phyloP scores from a whole-genome alignment of 2,797 vertebrate species.

The Eremophila alpestris region DNA sequence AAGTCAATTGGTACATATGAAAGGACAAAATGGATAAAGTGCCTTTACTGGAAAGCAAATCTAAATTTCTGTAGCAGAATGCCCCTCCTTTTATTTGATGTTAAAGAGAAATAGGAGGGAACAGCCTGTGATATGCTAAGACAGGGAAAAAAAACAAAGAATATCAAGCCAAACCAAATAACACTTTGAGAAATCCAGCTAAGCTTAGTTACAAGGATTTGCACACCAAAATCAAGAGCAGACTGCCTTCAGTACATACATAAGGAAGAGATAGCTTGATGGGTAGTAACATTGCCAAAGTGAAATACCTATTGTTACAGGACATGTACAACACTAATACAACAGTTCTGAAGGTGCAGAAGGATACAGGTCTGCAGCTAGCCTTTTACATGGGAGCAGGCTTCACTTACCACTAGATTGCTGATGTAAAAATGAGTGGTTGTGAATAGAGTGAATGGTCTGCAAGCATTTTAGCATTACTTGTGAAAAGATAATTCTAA shows the following conservation, averaged over 20 bases:
- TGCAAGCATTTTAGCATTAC: constrained; percentile 24
- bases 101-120: neutral
- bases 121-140: neutral
- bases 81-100: neutral
- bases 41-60: neutral
- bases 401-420: neutral
- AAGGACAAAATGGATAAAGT: neutral
- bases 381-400: neutral
- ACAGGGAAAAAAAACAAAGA: neutral
- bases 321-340: neutral
- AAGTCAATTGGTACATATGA: neutral
- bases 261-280: neutral
- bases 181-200: neutral
- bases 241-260: neutral
- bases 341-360: neutral
- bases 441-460: neutral
- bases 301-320: neutral
- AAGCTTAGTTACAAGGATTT: neutral
- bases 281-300: neutral
- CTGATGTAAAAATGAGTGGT: neutral
- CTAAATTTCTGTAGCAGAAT: neutral
- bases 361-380: neutral
- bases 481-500: constrained; percentile 46
- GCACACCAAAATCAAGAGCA: neutral
- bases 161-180: neutral